Conservation (phyloP, 2,797 vertebrate genomes). For the Adrianichthys oophorus region DNA sequence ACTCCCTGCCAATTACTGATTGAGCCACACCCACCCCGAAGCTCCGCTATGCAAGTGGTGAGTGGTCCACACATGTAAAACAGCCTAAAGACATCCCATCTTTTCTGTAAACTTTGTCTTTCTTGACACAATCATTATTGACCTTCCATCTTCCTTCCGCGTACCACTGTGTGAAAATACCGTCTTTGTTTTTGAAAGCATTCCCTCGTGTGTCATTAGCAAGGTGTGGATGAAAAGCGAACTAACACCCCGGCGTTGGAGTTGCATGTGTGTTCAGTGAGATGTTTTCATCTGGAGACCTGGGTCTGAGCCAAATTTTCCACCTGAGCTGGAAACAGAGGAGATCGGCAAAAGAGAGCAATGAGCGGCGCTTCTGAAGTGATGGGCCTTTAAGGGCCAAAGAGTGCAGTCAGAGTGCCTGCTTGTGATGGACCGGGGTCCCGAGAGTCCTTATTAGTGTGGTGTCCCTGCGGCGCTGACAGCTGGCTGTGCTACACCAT, state of each 20-base stretch:
- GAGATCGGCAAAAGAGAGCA: constrained; percentile 49
- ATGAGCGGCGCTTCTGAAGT: constrained; percentile 57
- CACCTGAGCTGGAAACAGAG: constrained; percentile 60
- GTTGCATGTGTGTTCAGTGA: constrained; percentile 32
- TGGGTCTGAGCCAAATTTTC: constrained; percentile 63
- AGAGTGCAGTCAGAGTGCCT: constrained; percentile 60
- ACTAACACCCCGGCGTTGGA: constrained; percentile 43
- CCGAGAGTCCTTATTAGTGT: constrained; percentile 79
- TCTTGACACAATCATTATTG: constrained; percentile 12
- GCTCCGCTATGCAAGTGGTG: constrained; percentile 98
- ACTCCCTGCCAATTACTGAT: constrained; percentile 96
- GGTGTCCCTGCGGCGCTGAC: constrained; percentile 80
- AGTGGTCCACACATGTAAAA: constrained; percentile 64
- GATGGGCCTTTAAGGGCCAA: constrained; percentile 68
- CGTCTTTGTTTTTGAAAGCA: constrained; percentile 47
- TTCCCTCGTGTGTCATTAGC: constrained; percentile 68
- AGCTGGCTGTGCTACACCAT: constrained; percentile 73
- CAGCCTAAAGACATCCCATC: constrained; percentile 14
- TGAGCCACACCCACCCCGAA: constrained; percentile 94
- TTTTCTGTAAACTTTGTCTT: too few species aligned
- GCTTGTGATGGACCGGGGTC: constrained; percentile 67
- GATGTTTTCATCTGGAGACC: constrained; percentile 45
- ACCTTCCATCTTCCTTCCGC: constrained; percentile 15
- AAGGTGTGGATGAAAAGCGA: constrained; percentile 60
- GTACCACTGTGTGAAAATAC: constrained; percentile 53